Evolutionary conservation across 2,113 vertebrate species (phyloP), one percentile per base, ranked within the genome.

Genomic region (Phalacrocorax pelagicus): DNA sequence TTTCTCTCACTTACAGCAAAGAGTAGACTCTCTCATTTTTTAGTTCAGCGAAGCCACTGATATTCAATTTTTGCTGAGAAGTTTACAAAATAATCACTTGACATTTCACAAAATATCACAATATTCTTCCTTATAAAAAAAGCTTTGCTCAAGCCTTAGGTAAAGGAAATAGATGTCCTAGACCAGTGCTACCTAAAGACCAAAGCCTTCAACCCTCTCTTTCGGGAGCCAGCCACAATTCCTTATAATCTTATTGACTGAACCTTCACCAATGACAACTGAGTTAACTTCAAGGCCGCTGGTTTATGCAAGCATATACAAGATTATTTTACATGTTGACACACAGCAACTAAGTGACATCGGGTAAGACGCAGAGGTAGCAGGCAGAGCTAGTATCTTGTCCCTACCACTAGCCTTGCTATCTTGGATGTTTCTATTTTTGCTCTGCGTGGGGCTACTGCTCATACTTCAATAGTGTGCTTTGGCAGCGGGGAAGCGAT

Each of bases 101-200:
- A 86, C 86, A 92, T 86, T 96, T 96, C 58, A 83, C 22, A 77
- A 88, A 95, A 93, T 70, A 95, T 59, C 90, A 82, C 71, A 58
- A 22, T 88, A 62, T 70, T 73, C 34, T 77, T 92, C 52, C 32
- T 71, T n/a, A 69, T 5, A 30, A 70, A 61, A 88, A 38, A 44
- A 75, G 20, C 34, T 55, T 71, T 67, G 13, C 36, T 65, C 13
- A 36, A 51, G 42, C 36, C 57, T 72, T 46, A 34, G 36, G 44
- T 27, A 30, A 34, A 90, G 27, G 57, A 85, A 87, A 90, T 4
- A 2, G 57, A 74, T 71, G 24, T 13, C 69, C 16, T 3, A 58
- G n/a, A 36, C 7, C 36, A 32, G 26, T 4, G 13, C 16, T 51
- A 52, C n/a, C 24, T 30, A 32, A 81, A 90, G 40, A 79, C 13